Conservation (phyloP, 2,113 vertebrate genomes). For the Ranitomeya variabilis region DNA sequence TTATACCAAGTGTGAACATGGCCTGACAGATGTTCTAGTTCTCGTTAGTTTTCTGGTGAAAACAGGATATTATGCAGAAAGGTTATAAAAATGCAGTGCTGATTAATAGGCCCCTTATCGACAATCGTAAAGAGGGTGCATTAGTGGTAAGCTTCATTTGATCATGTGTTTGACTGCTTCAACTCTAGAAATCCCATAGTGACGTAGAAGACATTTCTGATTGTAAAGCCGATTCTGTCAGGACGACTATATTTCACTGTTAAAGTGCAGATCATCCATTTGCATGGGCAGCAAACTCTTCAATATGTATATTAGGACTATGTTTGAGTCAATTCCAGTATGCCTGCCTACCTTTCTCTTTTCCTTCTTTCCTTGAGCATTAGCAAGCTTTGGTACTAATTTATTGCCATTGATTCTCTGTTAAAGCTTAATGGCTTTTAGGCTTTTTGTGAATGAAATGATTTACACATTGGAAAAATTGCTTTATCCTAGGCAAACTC, state of each 20-base stretch:
- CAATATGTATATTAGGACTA: constrained; percentile 3
- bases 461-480: constrained; percentile 37
- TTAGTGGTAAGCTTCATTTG: too few species aligned
- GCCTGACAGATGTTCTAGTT: too few species aligned
- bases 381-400: constrained; percentile 27
- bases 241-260: not conserved
- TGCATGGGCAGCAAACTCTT: not conserved
- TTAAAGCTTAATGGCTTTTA: constrained; percentile 46
- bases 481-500: constrained; percentile 36
- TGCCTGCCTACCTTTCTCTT: not conserved
- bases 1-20: too few species aligned
- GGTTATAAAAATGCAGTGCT: too few species aligned
- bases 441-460: constrained; percentile 20
- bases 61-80: too few species aligned
- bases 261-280: not conserved
- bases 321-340: constrained; percentile 4
- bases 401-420: constrained; percentile 42
- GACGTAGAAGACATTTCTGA: not conserved
- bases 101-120: too few species aligned
- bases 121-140: too few species aligned
- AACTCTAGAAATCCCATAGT: not conserved
- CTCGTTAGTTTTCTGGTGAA: too few species aligned
- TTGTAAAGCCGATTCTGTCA: not conserved
- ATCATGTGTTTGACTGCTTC: too few species aligned
- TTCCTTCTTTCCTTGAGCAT: not conserved